Evolutionary conservation across 1,140 invertebrate genomes (phyloP).

Genomic region (Archegozetes longisetosus): DNA sequence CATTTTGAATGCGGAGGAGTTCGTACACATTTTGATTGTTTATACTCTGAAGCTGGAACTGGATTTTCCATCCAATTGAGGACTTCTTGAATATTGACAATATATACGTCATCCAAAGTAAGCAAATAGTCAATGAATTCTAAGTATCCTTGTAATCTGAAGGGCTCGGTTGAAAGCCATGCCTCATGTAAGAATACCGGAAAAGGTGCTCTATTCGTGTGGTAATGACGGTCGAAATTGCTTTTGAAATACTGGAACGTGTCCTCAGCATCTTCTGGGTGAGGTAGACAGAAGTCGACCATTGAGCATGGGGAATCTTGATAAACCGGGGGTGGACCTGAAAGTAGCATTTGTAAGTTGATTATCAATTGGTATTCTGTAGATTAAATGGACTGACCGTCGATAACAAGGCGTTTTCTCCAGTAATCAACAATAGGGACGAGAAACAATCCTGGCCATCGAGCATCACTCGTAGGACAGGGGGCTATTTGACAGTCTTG

Average conservation of each 20-base stretch:
- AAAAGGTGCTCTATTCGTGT: slow-evolving; percentile 80
- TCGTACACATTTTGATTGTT: too few species aligned
- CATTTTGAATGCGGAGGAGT: too few species aligned
- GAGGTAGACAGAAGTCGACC: slow-evolving; percentile 47
- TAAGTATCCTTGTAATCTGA: slow-evolving; percentile 81
- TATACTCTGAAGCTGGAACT: too few species aligned
- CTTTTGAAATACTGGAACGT: slow-evolving; percentile 84
- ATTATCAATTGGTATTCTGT: background rate
- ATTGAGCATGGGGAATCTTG: slow-evolving; percentile 75
- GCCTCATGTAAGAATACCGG: slow-evolving; percentile 80
- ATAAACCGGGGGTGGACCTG: slow-evolving; percentile 48
- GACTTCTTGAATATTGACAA: slow-evolving; percentile 67
- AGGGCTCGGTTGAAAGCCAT: slow-evolving; percentile 80
- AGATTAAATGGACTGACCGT: background rate
- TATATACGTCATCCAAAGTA: slow-evolving; percentile 80
- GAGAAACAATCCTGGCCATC: too few species aligned
- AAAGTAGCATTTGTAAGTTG: slow-evolving; percentile 16
- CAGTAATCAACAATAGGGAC: slow-evolving; percentile 17
- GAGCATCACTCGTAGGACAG: slow-evolving; percentile 14
- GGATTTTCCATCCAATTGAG: slow-evolving; percentile 11
- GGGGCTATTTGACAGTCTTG: slow-evolving; percentile 12
- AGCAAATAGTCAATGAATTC: slow-evolving; percentile 75
- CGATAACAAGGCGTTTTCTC: slow-evolving; percentile 47
- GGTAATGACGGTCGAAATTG: slow-evolving; percentile 81
- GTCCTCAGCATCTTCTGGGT: slow-evolving; percentile 43